Base-by-base conservation (phyloP, 2,888 invertebrate genomes). In the Amphipyra berbera region DNA sequence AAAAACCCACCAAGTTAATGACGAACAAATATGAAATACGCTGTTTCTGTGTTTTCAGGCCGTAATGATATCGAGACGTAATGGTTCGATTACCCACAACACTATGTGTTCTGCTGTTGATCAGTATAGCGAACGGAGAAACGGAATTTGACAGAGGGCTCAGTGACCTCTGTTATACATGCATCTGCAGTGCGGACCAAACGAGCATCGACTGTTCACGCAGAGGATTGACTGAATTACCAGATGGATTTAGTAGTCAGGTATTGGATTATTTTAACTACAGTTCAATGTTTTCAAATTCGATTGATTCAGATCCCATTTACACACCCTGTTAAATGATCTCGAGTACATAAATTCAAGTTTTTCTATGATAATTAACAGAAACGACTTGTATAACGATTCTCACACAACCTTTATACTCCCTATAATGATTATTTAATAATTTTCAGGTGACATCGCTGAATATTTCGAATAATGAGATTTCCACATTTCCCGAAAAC, bases 401-500 rank as follows among this genome's bases (percentile, higher is more conserved):
- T 1, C 30, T 30, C 7, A 30, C 6, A 1, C 30, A 7, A 6
- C 30, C 7, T 30, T 7, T 30, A 4, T 7, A 30, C 30, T 30
- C 6, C 6, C 7, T 7, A 30, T 30, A 6, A 30, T 30, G 6
- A 30, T 30, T 4, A 30, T 37, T 37, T 37, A 2, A 65, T 68
- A 76, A 63, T 79, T 94, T 94, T 76, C 92, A 97, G 96, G 96
- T 97, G 33, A 95, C 95, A 75, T 93, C 93, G 30, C 88, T 97
- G 68, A 97, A 97, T 82, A 85, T 97, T 58, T 97, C 97, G 4
- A 91, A 93, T 74, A 97, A 97, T 82, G 88, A 93, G 45, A 95
- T 97, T 55, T 87, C 85, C 2, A 86, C 85, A 3, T 95, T 97
- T 77, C 96, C 97, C 0, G 73, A 70, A 61, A 86, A 83, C 35